A percentile compares a stretch with the other conserved stretches of the same genome.
Evolutionary conservation across 2,797 vertebrate species (phyloP).

Genomic region (Pseudomugil gertrudae): DNA sequence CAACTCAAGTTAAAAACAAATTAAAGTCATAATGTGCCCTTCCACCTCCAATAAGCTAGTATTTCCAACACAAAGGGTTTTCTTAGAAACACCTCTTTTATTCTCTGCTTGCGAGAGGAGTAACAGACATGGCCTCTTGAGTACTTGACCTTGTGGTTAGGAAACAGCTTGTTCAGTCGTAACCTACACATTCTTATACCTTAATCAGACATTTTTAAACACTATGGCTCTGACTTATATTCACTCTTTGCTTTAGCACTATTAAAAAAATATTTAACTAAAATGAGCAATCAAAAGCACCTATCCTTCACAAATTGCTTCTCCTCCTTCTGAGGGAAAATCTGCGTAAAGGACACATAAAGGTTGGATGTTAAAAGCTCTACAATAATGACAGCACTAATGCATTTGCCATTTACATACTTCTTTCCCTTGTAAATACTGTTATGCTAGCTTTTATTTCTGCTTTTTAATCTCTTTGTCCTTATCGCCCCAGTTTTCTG

Average conservation of each 20-base stretch:
- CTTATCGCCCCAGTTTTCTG: neutral
- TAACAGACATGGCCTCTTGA: neutral
- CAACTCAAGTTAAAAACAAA: too few relatives aligned
- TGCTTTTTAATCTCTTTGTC: constrained; percentile 1
- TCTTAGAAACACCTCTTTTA: neutral
- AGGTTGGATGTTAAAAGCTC: constrained; percentile 64
- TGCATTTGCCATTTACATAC: constrained; percentile 69
- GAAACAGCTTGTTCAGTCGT: neutral
- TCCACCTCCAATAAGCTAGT: too few relatives aligned
- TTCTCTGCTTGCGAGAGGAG: neutral
- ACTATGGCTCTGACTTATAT: neutral
- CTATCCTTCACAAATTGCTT: constrained; percentile 25
- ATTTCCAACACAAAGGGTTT: too few relatives aligned
- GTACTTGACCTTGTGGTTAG: too few relatives aligned
- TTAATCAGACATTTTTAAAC: neutral
- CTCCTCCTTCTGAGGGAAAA: constrained; percentile 4
- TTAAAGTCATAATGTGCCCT: too few relatives aligned
- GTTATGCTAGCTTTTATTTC: constrained; percentile 35
- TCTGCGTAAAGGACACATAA: constrained; percentile 26
- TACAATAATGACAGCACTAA: constrained; percentile 55
- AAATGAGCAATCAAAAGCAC: constrained; percentile 34
- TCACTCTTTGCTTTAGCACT: neutral
- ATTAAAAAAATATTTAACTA: neutral
- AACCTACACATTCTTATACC: neutral
- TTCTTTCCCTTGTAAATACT: constrained; percentile 21